phyloP scores from a whole-genome alignment of 2,888 invertebrate species.

The Ennomos quercinarius region DNA sequence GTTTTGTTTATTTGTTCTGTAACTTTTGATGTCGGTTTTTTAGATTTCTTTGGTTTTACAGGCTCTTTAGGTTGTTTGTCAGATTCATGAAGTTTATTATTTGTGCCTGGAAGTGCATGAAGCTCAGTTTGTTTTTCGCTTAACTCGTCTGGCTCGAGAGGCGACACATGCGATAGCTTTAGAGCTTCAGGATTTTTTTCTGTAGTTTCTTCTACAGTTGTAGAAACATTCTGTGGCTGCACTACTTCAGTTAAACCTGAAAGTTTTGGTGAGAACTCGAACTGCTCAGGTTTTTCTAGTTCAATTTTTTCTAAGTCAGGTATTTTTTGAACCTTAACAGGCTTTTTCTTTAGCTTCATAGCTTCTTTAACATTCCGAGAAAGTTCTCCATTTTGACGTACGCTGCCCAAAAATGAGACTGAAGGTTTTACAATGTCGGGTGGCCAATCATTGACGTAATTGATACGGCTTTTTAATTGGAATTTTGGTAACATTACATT shows the following conservation, averaged over 20 bases:
- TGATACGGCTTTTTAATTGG: constrained; percentile 90
- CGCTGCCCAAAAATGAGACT: constrained; percentile 81
- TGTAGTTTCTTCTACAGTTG: constrained; percentile 1
- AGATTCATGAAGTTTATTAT: constrained; percentile 18
- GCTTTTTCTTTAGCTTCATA: constrained; percentile 85
- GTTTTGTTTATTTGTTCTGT: constrained; percentile 4
- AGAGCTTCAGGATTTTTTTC: constrained; percentile 1
- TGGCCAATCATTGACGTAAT: constrained; percentile 86
- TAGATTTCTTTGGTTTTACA: constrained; percentile 6
- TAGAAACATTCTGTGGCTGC: constrained; percentile 18
- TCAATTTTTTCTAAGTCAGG: constrained; percentile 78
- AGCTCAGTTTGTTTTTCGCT: constrained; percentile 49
- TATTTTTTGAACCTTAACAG: constrained; percentile 79
- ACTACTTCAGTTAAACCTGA: constrained; percentile 13
- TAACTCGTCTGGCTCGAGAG: neutral
- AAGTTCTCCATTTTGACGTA: constrained; percentile 87
- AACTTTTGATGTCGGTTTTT: constrained; percentile 3
- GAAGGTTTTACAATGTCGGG: constrained; percentile 83
- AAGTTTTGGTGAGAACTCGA: constrained; percentile 48
- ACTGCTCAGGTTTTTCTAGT: constrained; percentile 79
- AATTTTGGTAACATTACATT: constrained; percentile 86
- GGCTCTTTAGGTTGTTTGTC: constrained; percentile 27
- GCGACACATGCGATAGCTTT: neutral
- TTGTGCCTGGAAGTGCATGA: constrained; percentile 42
- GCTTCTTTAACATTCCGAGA: constrained; percentile 90